phyloP scores from a whole-genome alignment of 2,888 invertebrate species.

The Phortica okadai region DNA sequence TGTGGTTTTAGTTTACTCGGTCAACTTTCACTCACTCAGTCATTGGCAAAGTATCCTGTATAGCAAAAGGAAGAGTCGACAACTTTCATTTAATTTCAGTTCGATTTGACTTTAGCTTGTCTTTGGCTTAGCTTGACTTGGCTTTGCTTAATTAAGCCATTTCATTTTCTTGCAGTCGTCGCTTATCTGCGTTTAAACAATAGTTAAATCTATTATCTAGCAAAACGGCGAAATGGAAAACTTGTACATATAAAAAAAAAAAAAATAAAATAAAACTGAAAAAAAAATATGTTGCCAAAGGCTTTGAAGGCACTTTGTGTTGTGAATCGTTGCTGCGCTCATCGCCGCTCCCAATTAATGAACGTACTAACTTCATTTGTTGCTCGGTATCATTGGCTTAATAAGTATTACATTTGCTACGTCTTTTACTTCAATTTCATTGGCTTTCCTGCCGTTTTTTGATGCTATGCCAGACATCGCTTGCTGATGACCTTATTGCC shows the following conservation, averaged over 20 bases:
- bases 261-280: neutral
- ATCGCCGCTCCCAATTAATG: conserved; percentile 64
- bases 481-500: conserved; percentile 28
- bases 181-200: conserved; percentile 59
- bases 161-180: conserved; percentile 36
- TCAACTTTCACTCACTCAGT: conserved; percentile 26
- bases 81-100: conserved; percentile 54
- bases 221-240: conserved; percentile 43
- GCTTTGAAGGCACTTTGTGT: neutral
- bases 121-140: conserved; percentile 23
- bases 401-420: conserved; percentile 22
- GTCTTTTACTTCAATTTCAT: conserved; percentile 1
- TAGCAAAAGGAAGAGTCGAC: neutral
- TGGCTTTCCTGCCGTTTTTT: conserved; percentile 6
- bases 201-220: conserved; percentile 56
- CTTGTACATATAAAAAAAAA: neutral
- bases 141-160: conserved; percentile 57
- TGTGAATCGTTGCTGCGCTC: conserved; percentile 16
- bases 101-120: conserved; percentile 23
- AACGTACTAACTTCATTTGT: conserved; percentile 56
- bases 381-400: conserved; percentile 15
- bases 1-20: neutral
- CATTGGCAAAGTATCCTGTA: neutral
- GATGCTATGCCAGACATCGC: neutral
- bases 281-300: conserved; percentile 25